Percentiles rank a stretch among this genome's conserved stretches.
Evolutionary conservation across 2,797 vertebrate species (phyloP).

Genomic region (Dryobates pubescens): DNA sequence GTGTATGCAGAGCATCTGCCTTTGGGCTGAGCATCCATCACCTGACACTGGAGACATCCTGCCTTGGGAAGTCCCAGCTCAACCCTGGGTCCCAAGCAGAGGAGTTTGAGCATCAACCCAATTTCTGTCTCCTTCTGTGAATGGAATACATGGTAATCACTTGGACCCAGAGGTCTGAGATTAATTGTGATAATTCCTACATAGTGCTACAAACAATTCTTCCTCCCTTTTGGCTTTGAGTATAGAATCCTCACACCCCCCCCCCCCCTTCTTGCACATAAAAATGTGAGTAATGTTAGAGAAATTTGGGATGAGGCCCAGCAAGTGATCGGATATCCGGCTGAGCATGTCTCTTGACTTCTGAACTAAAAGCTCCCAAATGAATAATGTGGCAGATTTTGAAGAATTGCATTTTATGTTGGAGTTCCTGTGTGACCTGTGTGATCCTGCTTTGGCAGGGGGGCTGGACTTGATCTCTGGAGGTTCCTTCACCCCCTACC

Average conservation of each 20-base stretch:
- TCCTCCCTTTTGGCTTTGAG: neutral
- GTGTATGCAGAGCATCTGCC: neutral
- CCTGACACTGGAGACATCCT: too few species aligned
- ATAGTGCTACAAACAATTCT: neutral
- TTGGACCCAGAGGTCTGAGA: neutral
- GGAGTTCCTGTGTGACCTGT: neutral
- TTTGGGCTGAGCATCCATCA: neutral
- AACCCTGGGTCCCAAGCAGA: neutral
- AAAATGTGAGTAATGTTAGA: constrained; percentile 23
- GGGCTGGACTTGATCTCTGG: too few species aligned
- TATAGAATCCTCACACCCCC: neutral
- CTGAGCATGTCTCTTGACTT: neutral
- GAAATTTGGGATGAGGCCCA: constrained; percentile 52
- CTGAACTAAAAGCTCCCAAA: neutral
- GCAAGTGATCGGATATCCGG: neutral
- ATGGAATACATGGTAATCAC: neutral
- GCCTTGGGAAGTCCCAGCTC: neutral
- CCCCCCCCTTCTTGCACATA: neutral
- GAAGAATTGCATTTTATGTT: neutral
- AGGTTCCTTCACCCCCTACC: too few species aligned
- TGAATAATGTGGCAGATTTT: neutral
- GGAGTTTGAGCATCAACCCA: rapidly evolving
- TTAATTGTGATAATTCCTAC: neutral
- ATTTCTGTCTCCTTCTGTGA: neutral
- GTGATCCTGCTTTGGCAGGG: too few species aligned